Base-by-base conservation (phyloP, 2,113 vertebrate species). In the Budorcas taxicolor region DNA sequence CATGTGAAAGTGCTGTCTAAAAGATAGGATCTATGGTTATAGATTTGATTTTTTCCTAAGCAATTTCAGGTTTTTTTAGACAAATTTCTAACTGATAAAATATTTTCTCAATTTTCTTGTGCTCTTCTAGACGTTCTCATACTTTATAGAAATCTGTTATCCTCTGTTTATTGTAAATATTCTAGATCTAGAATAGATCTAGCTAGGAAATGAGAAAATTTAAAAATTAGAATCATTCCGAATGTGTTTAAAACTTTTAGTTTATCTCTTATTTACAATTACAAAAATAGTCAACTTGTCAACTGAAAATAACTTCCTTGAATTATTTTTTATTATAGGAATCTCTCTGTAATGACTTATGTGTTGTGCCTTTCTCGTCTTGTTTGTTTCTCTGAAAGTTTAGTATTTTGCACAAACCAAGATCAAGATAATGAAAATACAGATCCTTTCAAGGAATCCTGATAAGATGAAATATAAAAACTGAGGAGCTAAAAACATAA, bases 331-430 rank as follows among this genome's bases (percentile, higher is more conserved):
- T 71, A 90, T 60, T 76, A 9, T 86, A 92, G 88, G 27, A 91
- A 36, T 87, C 27, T 58, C 10, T 90, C 10, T 93, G 6, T 55
- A 94, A 80, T 94, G n/a, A 31, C 23, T 71, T 82, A 36, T 13
- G 89, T 62, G 14, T 74, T 86, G 21, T 57, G 15, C 43, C n/a
- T 81, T 95, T 40, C 6, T 6, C n/a, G 12, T 52, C 47, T 78
- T 15, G 84, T 47, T 96, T 93, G 17, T 85, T 87, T 94, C 57
- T 95, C 40, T 57, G 31, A 94, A 92, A 92, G 45, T 64, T 82
- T 92, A 92, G 7, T 31, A 36, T 52, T 91, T 74, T 1, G 29
- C 21, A 80, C 27, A 97, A 85, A 88, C 27, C 43, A 84, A 62
- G 5, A 71, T 47, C 40, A 91, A 83, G 23, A 57, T 50, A 84